These are phyloP conservation scores for Ormyrus thymus DNA, from an alignment of 2,888 invertebrate genomes.

Conservation along the genomic window DNA sequence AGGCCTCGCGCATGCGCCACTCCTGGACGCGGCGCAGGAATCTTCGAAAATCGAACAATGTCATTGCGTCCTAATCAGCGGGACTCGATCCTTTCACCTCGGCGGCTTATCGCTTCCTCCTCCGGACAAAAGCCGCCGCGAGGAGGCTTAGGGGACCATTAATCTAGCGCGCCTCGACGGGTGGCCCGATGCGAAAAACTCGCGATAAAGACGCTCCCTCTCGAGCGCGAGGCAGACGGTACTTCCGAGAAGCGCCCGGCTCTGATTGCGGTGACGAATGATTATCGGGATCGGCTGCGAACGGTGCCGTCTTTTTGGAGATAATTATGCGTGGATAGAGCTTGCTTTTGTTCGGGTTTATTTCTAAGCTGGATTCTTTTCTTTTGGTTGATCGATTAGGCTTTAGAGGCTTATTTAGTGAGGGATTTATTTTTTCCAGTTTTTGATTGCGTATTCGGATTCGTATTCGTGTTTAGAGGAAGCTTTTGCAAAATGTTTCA, in stretches of 20 bases:
- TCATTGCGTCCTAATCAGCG: too few species aligned
- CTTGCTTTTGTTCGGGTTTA: too few species aligned
- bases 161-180: slow-evolving; percentile 34
- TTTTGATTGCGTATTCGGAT: too few species aligned
- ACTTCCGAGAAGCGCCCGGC: slow-evolving; percentile 12
- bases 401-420: too few species aligned
- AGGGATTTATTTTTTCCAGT: too few species aligned
- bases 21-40: too few species aligned
- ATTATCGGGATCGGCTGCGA: background rate
- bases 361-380: too few species aligned
- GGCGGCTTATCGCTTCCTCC: slow-evolving; percentile 38
- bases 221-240: background rate
- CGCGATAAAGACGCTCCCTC: slow-evolving; percentile 23
- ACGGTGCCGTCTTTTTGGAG: background rate
- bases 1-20: too few species aligned
- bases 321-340: background rate
- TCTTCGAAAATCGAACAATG: too few species aligned
- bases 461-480: too few species aligned
- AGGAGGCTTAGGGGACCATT: slow-evolving; percentile 1
- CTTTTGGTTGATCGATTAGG: too few species aligned
- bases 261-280: slow-evolving; percentile 23
- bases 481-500: too few species aligned
- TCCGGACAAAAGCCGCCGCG: slow-evolving; percentile 14
- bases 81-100: background rate
- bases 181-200: slow-evolving; percentile 1